phyloP scores from a whole-genome alignment of 2,888 invertebrate genomes.

The Keiferia lycopersicella region DNA sequence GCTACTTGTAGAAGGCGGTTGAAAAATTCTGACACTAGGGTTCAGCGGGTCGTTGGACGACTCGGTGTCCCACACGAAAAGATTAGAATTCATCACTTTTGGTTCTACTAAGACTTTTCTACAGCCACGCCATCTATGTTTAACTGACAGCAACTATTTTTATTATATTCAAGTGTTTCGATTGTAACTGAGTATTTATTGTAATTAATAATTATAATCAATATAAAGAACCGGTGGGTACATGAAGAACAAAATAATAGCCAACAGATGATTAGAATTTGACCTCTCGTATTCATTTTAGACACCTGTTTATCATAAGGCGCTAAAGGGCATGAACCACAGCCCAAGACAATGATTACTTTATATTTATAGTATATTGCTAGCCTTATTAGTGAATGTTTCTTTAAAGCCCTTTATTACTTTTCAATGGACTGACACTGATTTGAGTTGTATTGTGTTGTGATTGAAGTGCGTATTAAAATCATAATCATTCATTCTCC shows the following conservation, averaged over 20 bases:
- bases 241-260: not conserved
- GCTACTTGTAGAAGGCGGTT: too few species aligned
- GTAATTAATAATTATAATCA: too few species aligned
- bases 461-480: not conserved
- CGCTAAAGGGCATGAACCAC: not conserved
- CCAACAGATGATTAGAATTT: not conserved
- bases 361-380: not conserved
- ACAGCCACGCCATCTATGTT: not conserved
- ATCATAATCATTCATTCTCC: too few species aligned
- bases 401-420: not conserved
- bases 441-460: not conserved
- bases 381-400: not conserved
- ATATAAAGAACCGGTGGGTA: slow-evolving; percentile 9
- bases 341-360: not conserved
- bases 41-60: too few species aligned
- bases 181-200: too few species aligned
- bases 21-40: too few species aligned
- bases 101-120: too few species aligned
- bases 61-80: too few species aligned
- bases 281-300: not conserved
- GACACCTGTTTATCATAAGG: slow-evolving; percentile 8
- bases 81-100: too few species aligned
- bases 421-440: not conserved
- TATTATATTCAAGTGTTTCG: not conserved
- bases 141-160: not conserved